Conservation (phyloP, 2,888 invertebrate genomes). For the Hesperia comma region DNA sequence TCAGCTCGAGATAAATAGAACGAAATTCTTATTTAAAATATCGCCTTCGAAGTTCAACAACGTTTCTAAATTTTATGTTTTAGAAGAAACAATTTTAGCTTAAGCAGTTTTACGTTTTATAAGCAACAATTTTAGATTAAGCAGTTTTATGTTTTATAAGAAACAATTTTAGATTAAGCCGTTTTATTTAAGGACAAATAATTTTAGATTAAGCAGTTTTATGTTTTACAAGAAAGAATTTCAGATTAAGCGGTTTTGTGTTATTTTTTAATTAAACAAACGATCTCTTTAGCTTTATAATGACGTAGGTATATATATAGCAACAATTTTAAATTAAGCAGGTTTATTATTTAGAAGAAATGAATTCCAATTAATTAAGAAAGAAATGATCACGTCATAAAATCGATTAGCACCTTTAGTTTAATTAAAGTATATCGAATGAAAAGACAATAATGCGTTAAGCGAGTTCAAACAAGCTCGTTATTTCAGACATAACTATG, state of each 20-base stretch:
- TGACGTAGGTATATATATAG: too few species aligned
- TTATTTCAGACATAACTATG: too few species aligned
- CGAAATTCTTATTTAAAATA: slow-evolving; percentile 7
- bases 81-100: background rate
- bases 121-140: background rate
- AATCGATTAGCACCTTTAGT: too few species aligned
- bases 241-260: background rate
- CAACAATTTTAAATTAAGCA: background rate
- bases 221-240: background rate
- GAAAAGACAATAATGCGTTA: too few species aligned
- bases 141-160: slow-evolving; percentile 3
- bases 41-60: slow-evolving; percentile 5
- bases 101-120: slow-evolving; percentile 3
- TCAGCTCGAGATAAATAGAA: slow-evolving; percentile 22
- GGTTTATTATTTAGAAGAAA: too few species aligned
- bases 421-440: too few species aligned
- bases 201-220: background rate
- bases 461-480: too few species aligned
- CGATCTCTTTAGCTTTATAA: too few species aligned
- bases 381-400: too few species aligned
- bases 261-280: too few species aligned
- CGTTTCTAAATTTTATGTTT: background rate
- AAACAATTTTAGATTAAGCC: background rate
- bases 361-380: too few species aligned
- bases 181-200: background rate